phyloP scores from a whole-genome alignment of 2,888 invertebrate genomes.

The Netelia inedita region DNA sequence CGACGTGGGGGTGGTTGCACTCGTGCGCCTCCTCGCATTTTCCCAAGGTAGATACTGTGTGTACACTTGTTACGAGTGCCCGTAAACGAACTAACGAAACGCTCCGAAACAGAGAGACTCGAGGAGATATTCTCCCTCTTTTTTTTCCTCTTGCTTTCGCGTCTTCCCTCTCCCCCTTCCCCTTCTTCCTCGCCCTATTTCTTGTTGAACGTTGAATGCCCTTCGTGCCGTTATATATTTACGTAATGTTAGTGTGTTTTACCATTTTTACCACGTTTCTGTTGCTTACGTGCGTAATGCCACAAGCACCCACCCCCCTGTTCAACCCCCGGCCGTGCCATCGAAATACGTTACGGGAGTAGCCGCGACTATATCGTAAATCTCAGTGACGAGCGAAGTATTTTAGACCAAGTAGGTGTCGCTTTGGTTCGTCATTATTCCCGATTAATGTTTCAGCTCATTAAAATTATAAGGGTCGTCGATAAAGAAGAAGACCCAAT shows the following conservation, averaged over 20 bases:
- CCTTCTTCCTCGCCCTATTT: conserved; percentile 50
- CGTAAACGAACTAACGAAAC: conserved; percentile 33
- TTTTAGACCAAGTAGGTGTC: neutral
- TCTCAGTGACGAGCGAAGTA: no score
- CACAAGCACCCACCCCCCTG: no score
- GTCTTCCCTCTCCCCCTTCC: conserved; percentile 4
- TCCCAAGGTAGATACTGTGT: conserved; percentile 9
- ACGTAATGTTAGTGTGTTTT: neutral
- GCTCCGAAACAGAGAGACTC: conserved; percentile 27
- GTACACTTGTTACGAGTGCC: conserved; percentile 44
- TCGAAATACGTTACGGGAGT: no score
- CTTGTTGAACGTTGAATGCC: conserved; percentile 67
- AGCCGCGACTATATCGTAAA: no score
- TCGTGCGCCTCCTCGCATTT: conserved; percentile 9
- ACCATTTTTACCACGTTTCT: neutral
- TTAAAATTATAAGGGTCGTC: neutral
- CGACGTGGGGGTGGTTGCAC: conserved; percentile 5
- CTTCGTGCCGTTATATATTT: neutral
- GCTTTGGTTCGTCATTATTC: neutral
- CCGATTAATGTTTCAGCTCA: neutral
- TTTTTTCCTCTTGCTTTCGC: conserved; percentile 20
- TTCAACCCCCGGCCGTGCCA: no score
- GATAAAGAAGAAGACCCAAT: neutral
- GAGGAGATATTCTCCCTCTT: conserved; percentile 11
- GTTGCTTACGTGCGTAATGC: neutral